Evolutionary conservation across 2,797 vertebrate genomes (phyloP), one percentile per base, ranked within the genome.

Genomic region (Darevskia mixta): DNA sequence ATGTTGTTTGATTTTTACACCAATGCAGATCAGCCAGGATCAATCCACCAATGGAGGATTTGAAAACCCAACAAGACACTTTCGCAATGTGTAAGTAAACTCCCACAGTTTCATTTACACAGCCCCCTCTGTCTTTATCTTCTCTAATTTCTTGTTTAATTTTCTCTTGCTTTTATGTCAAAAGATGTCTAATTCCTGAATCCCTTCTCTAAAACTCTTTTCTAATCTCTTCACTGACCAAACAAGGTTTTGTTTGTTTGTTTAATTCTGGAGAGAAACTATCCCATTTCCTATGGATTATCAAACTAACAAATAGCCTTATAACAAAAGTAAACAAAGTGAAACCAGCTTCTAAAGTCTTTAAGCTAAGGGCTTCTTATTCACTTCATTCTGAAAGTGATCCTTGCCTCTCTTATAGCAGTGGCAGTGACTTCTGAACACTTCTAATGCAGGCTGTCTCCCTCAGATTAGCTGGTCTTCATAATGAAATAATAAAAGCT

Each of bases 211-310:
- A 95, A 95, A 94, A 95, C 89, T 91, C 93, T 94, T 91, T 93
- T 93, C 90, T 93, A 91, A 95, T 91, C 94, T 95, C 88, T 86
- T 94, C 93, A 82, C 87, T 94, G 94, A 85, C 90, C 94, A 95
- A 94, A 93, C 88, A 95, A 92, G 82, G 89, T 94, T 95, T 95
- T 95, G 93, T 95, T 95, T 95, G 94, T 95, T 94, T 95, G 92
- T 95, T 95, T 95, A 95, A 95, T 95, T 91, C 86, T 0, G 86
- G 87, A 95, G 86, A 95, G 90, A 94, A 95, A 94, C 92, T 85
- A 95, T 95, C 92, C 86, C 15, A 66, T 94, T 96, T 95, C 94
- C 93, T 93, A 94, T 94, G 93, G 94, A 96, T 96, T 96, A 95
- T 93, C 73, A 0, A 94, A 94, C 92, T 92, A 92, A 95, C 93